Percentiles rank a stretch among this genome's conserved stretches.
These are phyloP conservation scores for Arbacia lixula DNA, from an alignment of 53 echinoderm and acorn worm genomes.

Conservation along the genomic window DNA sequence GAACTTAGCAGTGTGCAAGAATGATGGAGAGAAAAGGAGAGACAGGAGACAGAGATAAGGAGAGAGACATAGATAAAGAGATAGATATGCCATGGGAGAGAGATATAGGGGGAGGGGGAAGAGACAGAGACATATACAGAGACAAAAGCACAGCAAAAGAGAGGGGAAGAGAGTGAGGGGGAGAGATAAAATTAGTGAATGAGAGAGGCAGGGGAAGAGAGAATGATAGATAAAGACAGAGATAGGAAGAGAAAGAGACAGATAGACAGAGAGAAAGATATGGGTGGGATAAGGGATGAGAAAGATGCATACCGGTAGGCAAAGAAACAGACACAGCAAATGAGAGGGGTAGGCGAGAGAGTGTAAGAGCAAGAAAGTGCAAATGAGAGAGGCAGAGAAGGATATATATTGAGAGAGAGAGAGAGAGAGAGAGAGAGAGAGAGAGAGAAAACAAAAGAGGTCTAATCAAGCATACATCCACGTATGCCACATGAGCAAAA, in stretches of 20 bases:
- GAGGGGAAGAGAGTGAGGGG: background rate
- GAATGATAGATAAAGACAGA: too few relatives aligned
- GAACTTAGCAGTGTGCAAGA: background rate
- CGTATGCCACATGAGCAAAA: too few relatives aligned
- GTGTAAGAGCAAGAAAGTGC: background rate
- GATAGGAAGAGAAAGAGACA: too few relatives aligned
- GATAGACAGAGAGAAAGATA: too few relatives aligned
- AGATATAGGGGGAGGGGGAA: background rate
- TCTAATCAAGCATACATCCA: too few relatives aligned
- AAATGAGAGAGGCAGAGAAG: background rate
- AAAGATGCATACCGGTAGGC: too few relatives aligned
- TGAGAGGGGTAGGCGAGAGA: background rate
- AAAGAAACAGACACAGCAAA: background rate
- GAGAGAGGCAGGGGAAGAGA: too few relatives aligned
- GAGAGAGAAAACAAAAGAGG: too few relatives aligned
- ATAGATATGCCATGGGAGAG: background rate
- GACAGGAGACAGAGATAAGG: background rate
- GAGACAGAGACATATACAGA: background rate
- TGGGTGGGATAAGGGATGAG: too few relatives aligned
- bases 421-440: too few relatives aligned
- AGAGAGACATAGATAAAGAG: background rate
- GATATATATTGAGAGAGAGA: too few relatives aligned
- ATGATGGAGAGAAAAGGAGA: background rate
- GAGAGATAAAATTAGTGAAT: too few relatives aligned
- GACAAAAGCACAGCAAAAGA: background rate